Percentiles rank a stretch among this genome's conserved stretches.
Evolutionary conservation across 2,888 invertebrate genomes (phyloP).

Genomic region (Cylindroiulus punctatus): DNA sequence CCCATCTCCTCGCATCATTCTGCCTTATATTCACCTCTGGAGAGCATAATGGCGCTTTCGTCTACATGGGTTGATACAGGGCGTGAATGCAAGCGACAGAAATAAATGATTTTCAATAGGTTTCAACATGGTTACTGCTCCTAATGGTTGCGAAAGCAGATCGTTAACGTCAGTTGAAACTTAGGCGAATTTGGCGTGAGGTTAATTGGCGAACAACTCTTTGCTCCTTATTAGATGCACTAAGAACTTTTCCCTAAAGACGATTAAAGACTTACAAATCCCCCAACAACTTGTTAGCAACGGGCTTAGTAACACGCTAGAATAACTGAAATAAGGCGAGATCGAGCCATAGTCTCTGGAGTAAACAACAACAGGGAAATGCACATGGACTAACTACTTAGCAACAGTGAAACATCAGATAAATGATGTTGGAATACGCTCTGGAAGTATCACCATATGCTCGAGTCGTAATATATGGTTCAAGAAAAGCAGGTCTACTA

Average conservation of each 20-base stretch:
- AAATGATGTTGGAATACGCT: not conserved
- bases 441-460: not conserved
- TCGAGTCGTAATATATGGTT: not conserved
- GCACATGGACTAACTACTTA: not conserved
- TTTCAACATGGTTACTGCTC: conserved; percentile 42
- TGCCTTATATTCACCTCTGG: conserved; percentile 30
- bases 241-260: conserved; percentile 43
- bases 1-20: conserved; percentile 29
- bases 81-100: conserved; percentile 41
- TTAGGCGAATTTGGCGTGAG: conserved; percentile 43
- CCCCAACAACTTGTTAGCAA: conserved; percentile 47
- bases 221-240: conserved; percentile 43
- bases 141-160: conserved; percentile 44
- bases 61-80: not conserved
- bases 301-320: conserved; percentile 17
- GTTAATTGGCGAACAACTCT: conserved; percentile 47
- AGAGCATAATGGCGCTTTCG: conserved; percentile 7
- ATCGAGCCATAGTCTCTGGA: not conserved
- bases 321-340: not conserved
- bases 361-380: not conserved
- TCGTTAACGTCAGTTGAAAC: conserved; percentile 39
- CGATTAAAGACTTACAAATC: conserved; percentile 45
- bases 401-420: conserved; percentile 11
- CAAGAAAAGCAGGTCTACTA: not conserved
- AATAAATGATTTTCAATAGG: conserved; percentile 45